Evolutionary conservation across 2,113 vertebrate species (phyloP), one percentile per base, ranked within the genome.

Genomic region (Lophius piscatorius): DNA sequence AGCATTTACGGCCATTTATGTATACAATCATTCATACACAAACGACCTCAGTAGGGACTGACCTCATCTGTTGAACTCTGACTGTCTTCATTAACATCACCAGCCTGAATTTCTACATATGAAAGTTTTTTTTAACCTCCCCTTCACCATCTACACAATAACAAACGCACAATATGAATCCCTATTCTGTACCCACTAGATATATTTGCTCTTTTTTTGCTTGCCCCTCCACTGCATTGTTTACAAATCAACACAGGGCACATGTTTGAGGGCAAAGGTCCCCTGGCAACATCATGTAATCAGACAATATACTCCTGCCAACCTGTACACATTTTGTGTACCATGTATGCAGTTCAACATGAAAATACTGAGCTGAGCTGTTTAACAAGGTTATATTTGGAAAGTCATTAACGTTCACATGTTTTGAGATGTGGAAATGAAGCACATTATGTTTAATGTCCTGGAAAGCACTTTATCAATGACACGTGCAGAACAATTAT

Each of bases 21-120:
- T 83, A 77, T 74, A 88, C 82, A 88, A 82, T 86, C 82, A 88
- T 81, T 76, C 74, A 84, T 50, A 89, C 84, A 86, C 80, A 85
- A 61, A 76, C 76, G 76, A 88, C 83, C 86, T 86, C 88, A 88
- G 73, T 80, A 83, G 77, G 73, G 64, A 84, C 80, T 78, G 82
- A 88, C 83, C 81, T 81, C 80, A 84, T 79, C 72, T 81, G 71
- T 81, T 81, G 52, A 81, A 83, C 72, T 62, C 76, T 79, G 80
- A 85, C 64, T 46, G 64, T 77, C 72, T 82, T 65, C 76, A 81
- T 80, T 63, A 63, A 79, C 79, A 74, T 78, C 88, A 90, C 87
- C 90, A 90, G 87, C 86, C 86, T 78, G 78, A 87, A 75, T 79
- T 81, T 52, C 58, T 62, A 80, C 63, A 50, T 75, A 14, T 45